phyloP scores from a whole-genome alignment of 30 jellyfish, hydroid and myxozoan genomes.

The Pelagia noctiluca region DNA sequence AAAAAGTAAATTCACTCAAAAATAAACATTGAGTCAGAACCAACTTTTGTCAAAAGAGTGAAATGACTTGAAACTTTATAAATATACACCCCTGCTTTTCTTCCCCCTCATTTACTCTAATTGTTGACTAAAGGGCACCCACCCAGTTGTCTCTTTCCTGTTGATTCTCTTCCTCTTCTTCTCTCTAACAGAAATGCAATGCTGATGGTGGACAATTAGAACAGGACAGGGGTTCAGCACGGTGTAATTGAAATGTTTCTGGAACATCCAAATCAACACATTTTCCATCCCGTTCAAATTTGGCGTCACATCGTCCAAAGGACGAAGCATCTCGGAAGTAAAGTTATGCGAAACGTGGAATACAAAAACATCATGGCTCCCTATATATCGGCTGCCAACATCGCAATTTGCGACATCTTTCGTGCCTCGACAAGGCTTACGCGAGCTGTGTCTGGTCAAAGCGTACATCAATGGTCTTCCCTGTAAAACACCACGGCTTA shows the following conservation, averaged over 20 bases:
- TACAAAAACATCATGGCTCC: slow-evolving; percentile 81
- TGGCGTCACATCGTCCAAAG: slow-evolving; percentile 40
- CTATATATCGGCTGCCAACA: slow-evolving; percentile 42
- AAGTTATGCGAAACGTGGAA: slow-evolving; percentile 22
- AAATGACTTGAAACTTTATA: too few relatives aligned
- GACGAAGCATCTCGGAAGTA: neutral
- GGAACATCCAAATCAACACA: slow-evolving; percentile 60
- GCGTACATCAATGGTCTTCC: slow-evolving; percentile 50
- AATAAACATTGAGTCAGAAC: too few relatives aligned
- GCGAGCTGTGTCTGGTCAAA: slow-evolving; percentile 40
- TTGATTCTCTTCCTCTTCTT: too few relatives aligned
- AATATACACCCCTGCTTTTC: too few relatives aligned
- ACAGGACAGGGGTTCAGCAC: slow-evolving; percentile 75
- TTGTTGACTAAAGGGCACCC: too few relatives aligned
- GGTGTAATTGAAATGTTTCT: slow-evolving; percentile 35
- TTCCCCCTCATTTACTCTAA: too few relatives aligned
- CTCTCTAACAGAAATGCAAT: slow-evolving; percentile 80
- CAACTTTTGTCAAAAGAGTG: too few relatives aligned
- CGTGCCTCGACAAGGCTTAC: slow-evolving; percentile 13
- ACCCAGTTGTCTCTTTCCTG: too few relatives aligned
- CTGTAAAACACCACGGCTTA: neutral
- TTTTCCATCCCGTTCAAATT: slow-evolving; percentile 70
- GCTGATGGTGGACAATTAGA: slow-evolving; percentile 77
- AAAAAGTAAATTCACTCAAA: too few relatives aligned
- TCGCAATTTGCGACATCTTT: slow-evolving; percentile 62